Evolutionary conservation across 2,797 vertebrate genomes (phyloP).

Genomic region (Chanos chanos): DNA sequence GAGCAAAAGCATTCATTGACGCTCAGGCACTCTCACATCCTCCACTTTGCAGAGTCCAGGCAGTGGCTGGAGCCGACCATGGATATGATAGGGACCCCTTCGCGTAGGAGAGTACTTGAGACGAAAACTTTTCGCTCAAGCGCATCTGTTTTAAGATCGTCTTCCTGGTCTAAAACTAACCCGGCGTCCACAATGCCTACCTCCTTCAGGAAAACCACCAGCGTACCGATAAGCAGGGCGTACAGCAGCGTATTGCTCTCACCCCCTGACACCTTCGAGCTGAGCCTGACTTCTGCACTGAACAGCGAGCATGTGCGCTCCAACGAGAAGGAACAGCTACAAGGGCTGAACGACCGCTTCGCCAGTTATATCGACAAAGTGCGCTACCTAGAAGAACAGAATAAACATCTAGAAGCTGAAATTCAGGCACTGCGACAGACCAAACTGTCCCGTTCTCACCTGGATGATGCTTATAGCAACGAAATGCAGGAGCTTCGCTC

Average conservation of each 20-base stretch:
- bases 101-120: slow-evolving; percentile 73
- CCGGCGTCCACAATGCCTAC: slow-evolving; percentile 65
- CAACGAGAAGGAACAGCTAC: slow-evolving; percentile 83
- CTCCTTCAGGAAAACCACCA: slow-evolving; percentile 68
- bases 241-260: slow-evolving; percentile 71
- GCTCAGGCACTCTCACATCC: slow-evolving; percentile 34
- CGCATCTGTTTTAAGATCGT: slow-evolving; percentile 74
- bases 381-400: slow-evolving; percentile 83
- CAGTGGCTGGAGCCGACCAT: too few species aligned
- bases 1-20: background rate
- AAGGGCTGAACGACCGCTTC: slow-evolving; percentile 83
- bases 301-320: slow-evolving; percentile 76
- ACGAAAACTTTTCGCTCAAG: slow-evolving; percentile 68
- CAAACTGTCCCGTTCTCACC: slow-evolving; percentile 70
- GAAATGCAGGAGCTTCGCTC: slow-evolving; percentile 77
- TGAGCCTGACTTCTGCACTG: slow-evolving; percentile 72
- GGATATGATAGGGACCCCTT: slow-evolving; percentile 69
- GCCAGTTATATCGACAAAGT: slow-evolving; percentile 85
- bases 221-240: slow-evolving; percentile 52
- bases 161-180: slow-evolving; percentile 73
- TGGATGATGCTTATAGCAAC: slow-evolving; percentile 78
- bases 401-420: slow-evolving; percentile 78
- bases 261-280: slow-evolving; percentile 76
- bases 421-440: slow-evolving; percentile 78
- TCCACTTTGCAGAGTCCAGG: too few species aligned